Conservation (phyloP, 2,797 vertebrate genomes). For the Chaenodraco wilsoni region DNA sequence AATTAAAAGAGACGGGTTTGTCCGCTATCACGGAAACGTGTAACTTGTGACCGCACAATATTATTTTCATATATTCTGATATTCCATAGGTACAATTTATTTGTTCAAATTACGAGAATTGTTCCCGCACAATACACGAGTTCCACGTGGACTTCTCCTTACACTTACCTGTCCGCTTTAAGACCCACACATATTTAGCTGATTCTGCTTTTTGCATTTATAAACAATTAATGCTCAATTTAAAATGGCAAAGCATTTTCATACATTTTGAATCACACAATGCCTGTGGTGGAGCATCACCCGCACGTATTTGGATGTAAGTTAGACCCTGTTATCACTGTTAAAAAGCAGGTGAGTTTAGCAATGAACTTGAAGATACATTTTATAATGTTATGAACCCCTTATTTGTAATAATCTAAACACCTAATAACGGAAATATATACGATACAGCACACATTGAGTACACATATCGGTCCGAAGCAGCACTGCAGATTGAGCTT, state of each 20-base stretch:
- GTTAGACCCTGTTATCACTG: background rate
- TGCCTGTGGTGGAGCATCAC: background rate
- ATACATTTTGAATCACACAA: background rate
- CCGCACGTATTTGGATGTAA: background rate
- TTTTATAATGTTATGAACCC: background rate
- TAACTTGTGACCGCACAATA: background rate
- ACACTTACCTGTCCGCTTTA: background rate
- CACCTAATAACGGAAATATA: background rate
- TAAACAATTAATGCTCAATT: background rate
- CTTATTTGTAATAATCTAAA: background rate
- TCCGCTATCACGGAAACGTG: constrained; percentile 5
- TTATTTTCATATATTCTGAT: background rate
- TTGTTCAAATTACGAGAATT: too few relatives aligned
- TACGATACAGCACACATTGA: background rate
- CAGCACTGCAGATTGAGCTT: background rate
- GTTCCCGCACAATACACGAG: background rate
- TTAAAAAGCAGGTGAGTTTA: constrained; percentile 27
- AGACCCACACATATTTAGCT: background rate
- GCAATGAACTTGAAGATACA: constrained; percentile 1
- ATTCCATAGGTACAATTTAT: background rate
- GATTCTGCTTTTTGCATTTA: background rate
- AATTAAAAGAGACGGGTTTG: background rate
- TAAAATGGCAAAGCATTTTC: background rate
- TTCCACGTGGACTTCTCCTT: background rate
- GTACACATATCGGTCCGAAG: background rate